Percentiles rank a stretch among this genome's conserved stretches.
phyloP scores from a whole-genome alignment of 2,797 vertebrate genomes.

The Cichlasoma orientale region DNA sequence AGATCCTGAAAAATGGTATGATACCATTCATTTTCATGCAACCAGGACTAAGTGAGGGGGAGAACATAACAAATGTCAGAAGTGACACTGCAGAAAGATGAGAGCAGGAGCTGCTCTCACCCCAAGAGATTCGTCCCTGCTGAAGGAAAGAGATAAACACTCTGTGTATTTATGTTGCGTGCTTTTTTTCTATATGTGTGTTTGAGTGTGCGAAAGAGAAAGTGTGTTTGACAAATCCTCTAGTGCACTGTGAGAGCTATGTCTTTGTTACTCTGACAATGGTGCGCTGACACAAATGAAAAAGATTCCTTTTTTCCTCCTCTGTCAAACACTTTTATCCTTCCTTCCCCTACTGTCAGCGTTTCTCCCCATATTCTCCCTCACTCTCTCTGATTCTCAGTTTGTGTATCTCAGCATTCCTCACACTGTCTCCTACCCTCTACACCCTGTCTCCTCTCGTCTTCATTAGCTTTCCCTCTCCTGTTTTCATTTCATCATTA shows the following conservation, averaged over 20 bases:
- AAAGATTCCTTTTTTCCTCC: slow-evolving; percentile 48
- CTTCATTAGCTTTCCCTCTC: slow-evolving; percentile 62
- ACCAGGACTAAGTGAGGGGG: slow-evolving; percentile 40
- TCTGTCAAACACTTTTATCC: slow-evolving; percentile 74
- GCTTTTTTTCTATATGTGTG: slow-evolving; percentile 31
- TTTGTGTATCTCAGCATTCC: slow-evolving; percentile 65
- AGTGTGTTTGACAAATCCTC: slow-evolving; percentile 61
- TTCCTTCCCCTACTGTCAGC: slow-evolving; percentile 65
- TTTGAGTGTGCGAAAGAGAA: slow-evolving; percentile 8
- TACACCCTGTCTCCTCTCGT: slow-evolving; percentile 46
- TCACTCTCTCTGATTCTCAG: slow-evolving; percentile 49
- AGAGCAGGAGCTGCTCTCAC: slow-evolving; percentile 57
- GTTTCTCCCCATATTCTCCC: slow-evolving; percentile 52
- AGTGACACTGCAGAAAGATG: slow-evolving; percentile 67
- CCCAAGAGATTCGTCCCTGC: slow-evolving; percentile 58
- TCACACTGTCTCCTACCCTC: slow-evolving; percentile 37
- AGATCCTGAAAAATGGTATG: not conserved
- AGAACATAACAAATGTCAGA: slow-evolving; percentile 70
- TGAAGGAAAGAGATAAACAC: slow-evolving; percentile 71
- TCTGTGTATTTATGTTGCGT: slow-evolving; percentile 49
- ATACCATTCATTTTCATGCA: slow-evolving; percentile 25
- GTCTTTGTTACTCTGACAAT: slow-evolving; percentile 76
- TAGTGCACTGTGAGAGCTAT: slow-evolving; percentile 55
- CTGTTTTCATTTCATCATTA: slow-evolving; percentile 63
- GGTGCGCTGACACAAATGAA: slow-evolving; percentile 70